Conservation (phyloP, 2,888 invertebrate genomes). For the Melieria crassipennis region DNA sequence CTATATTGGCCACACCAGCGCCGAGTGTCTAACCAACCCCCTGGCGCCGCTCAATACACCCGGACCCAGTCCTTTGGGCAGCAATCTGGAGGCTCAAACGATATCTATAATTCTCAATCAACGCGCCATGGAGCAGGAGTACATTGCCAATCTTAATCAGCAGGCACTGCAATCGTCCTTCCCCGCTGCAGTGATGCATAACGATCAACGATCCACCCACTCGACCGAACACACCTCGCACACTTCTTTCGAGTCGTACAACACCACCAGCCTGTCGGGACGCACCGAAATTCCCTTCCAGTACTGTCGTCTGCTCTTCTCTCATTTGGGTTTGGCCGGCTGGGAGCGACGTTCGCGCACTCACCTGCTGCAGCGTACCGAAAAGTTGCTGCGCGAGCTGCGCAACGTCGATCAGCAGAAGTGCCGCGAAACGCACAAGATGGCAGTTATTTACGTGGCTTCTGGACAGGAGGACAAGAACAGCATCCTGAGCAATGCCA, state of each 20-base stretch:
- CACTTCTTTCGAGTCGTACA: slow-evolving; percentile 67
- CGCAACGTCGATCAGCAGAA: slow-evolving; percentile 92
- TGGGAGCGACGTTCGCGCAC: slow-evolving; percentile 88
- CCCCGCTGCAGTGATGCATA: slow-evolving; percentile 37
- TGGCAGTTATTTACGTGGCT: slow-evolving; percentile 98
- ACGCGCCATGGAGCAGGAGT: slow-evolving; percentile 83
- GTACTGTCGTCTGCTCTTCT: slow-evolving; percentile 87
- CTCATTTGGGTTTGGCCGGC: slow-evolving; percentile 89
- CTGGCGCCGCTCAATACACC: slow-evolving; percentile 83
- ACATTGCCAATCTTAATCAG: slow-evolving; percentile 66
- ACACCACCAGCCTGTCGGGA: slow-evolving; percentile 65
- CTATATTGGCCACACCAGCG: slow-evolving; percentile 91
- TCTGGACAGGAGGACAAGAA: slow-evolving; percentile 96
- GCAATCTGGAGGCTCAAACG: slow-evolving; percentile 83
- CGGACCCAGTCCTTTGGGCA: slow-evolving; percentile 77
- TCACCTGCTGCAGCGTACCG: slow-evolving; percentile 87
- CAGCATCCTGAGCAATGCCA: slow-evolving; percentile 86
- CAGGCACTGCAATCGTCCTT: slow-evolving; percentile 39
- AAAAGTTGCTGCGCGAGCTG: slow-evolving; percentile 88
- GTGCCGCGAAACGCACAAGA: slow-evolving; percentile 93
- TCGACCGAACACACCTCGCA: slow-evolving; percentile 42
- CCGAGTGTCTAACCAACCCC: slow-evolving; percentile 78
- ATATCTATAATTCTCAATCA: slow-evolving; percentile 87
- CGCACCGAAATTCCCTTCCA: slow-evolving; percentile 76
- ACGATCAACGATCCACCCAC: slow-evolving; percentile 58